Percentiles rank a stretch among this genome's conserved stretches.
Conservation (phyloP, 2,113 vertebrate genomes). For the Plecotus auritus region DNA sequence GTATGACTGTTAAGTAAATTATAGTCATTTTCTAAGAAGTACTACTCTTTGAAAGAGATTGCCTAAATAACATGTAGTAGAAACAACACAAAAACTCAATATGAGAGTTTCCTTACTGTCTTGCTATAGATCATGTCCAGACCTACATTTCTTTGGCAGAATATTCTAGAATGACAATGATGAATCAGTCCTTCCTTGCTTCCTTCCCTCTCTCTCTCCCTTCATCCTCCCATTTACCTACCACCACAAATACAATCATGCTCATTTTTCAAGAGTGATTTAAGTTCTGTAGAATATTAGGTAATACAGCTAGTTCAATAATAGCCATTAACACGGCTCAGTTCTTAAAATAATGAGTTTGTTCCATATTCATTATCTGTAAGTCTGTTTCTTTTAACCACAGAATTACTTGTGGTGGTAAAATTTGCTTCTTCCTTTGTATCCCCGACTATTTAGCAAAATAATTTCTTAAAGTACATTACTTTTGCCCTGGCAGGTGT, state of each 20-base stretch:
- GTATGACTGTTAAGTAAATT: not conserved
- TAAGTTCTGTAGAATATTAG: not conserved
- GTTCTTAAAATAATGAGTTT: conserved; percentile 40
- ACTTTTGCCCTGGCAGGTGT: conserved; percentile 43
- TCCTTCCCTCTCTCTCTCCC: not conserved
- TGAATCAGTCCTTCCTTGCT: not conserved
- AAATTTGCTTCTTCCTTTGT: conserved; percentile 54
- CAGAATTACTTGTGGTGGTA: conserved; percentile 47
- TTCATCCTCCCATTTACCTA: not conserved
- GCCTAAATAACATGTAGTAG: not conserved
- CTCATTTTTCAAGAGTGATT: not conserved
- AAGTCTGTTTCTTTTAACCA: conserved; percentile 54
- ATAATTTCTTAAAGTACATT: conserved; percentile 68
- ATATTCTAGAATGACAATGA: not conserved
- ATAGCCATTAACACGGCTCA: not conserved
- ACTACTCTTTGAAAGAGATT: conserved; percentile 16
- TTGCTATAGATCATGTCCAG: not conserved
- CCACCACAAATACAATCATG: not conserved
- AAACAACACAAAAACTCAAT: not conserved
- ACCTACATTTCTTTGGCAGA: not conserved
- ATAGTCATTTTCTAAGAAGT: not conserved
- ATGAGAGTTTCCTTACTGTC: not conserved
- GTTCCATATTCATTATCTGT: conserved; percentile 33
- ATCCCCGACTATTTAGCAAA: conserved; percentile 59
- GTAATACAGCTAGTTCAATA: conserved; percentile 23